A percentile compares a stretch with the other conserved stretches of the same genome.
Evolutionary conservation across 1,140 invertebrate species (phyloP).

Genomic region (Bombus impatiens): DNA sequence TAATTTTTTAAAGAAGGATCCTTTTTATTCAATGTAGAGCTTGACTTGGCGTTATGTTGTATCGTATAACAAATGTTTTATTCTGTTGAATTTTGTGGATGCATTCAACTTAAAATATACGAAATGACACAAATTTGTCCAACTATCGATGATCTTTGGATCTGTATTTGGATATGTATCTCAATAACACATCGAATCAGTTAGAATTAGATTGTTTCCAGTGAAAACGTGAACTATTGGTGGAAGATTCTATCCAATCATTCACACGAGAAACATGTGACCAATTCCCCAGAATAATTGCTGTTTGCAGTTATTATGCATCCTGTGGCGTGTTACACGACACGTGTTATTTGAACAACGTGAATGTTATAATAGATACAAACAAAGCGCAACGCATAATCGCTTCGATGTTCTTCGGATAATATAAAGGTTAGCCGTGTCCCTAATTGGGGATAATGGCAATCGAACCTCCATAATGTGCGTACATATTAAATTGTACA

Average conservation of each 20-base stretch:
- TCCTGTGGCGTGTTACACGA: neutral
- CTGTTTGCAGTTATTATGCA: conserved; percentile 24
- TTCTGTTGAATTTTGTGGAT: too few relatives aligned
- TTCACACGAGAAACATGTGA: conserved; percentile 7
- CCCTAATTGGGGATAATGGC: neutral
- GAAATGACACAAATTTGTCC: too few relatives aligned
- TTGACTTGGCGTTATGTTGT: too few relatives aligned
- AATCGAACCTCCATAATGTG: neutral
- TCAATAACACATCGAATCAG: neutral
- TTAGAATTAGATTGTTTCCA: neutral
- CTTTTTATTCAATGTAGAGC: too few relatives aligned
- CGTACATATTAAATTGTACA: neutral
- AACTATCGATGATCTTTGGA: too few relatives aligned
- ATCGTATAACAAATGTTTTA: too few relatives aligned
- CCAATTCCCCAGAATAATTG: conserved; percentile 16
- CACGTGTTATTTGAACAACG: conserved; percentile 2
- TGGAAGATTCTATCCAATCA: conserved; percentile 3
- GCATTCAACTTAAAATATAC: too few relatives aligned
- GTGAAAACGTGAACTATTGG: neutral
- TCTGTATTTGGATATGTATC: neutral
- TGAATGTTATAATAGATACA: conserved; percentile 10
- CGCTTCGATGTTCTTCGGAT: neutral
- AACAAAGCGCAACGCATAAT: neutral
- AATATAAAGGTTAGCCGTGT: conserved; percentile 11
- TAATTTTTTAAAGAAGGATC: too few relatives aligned